Conservation (phyloP, 2,797 vertebrate genomes). For the Delichon dasypus region DNA sequence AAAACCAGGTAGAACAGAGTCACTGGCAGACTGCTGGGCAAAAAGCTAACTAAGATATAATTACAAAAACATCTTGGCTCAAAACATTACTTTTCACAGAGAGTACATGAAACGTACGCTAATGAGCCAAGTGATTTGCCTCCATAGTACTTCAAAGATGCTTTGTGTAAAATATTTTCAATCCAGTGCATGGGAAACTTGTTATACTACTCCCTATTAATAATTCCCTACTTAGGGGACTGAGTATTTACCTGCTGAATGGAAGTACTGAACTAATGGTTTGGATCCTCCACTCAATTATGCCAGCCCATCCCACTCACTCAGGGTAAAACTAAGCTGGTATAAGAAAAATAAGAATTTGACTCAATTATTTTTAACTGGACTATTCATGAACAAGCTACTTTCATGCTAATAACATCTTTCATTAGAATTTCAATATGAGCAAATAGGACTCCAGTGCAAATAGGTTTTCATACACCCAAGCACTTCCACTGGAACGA, state of each 20-base stretch:
- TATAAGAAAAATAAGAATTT: background rate
- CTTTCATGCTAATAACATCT: background rate
- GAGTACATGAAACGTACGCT: slow-evolving; percentile 45
- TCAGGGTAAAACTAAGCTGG: background rate
- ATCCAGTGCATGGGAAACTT: slow-evolving; percentile 1
- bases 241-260: background rate
- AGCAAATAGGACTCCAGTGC: background rate
- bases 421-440: background rate
- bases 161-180: slow-evolving; percentile 28
- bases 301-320: background rate
- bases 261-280: background rate
- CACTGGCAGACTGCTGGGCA: background rate
- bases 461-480: background rate
- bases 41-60: slow-evolving; percentile 16
- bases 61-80: slow-evolving; percentile 37
- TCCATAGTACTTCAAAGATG: slow-evolving; percentile 41
- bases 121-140: slow-evolving; percentile 48
- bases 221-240: background rate
- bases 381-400: background rate
- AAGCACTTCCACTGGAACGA: background rate
- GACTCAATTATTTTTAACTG: slow-evolving; percentile 4
- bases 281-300: slow-evolving; percentile 2
- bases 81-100: slow-evolving; percentile 22
- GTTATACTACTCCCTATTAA: background rate
- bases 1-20: slow-evolving; percentile 9